Evolutionary conservation across 1,140 invertebrate species (phyloP).

Genomic region (Cherax destructor): DNA sequence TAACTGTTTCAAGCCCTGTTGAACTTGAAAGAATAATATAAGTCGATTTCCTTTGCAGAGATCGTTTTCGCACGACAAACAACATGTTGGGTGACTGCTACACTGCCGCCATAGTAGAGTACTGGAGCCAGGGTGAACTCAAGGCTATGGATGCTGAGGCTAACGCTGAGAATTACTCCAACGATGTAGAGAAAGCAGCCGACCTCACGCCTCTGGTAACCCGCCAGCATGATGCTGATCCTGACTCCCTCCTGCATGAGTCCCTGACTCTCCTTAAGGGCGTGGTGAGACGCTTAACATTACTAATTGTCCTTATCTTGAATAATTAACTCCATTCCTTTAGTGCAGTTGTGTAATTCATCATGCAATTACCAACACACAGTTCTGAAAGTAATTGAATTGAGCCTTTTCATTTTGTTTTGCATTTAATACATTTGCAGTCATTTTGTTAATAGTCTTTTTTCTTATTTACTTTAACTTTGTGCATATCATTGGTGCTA

Average conservation of each 20-base stretch:
- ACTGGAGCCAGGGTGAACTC: constrained; percentile 87
- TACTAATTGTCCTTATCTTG: background rate
- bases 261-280: constrained; percentile 43
- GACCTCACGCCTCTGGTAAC: constrained; percentile 63
- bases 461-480: too few relatives aligned
- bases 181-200: constrained; percentile 59
- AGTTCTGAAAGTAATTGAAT: too few relatives aligned
- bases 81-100: constrained; percentile 93
- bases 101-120: constrained; percentile 89
- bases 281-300: constrained; percentile 49
- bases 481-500: too few relatives aligned
- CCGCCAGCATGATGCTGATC: constrained; percentile 49
- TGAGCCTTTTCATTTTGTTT: too few relatives aligned
- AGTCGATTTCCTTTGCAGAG: constrained; percentile 78
- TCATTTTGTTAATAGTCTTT: too few relatives aligned
- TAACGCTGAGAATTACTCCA: constrained; percentile 47
- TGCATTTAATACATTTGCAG: too few relatives aligned
- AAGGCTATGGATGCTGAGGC: constrained; percentile 79
- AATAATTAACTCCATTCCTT: too few relatives aligned
- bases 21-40: too few relatives aligned
- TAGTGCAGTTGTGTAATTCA: too few relatives aligned
- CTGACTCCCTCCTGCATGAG: constrained; percentile 53
- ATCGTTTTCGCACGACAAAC: constrained; percentile 90
- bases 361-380: too few relatives aligned
- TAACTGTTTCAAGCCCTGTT: too few relatives aligned